phyloP scores from a whole-genome alignment of 2,113 vertebrate genomes.

The Puntigrus tetrazona region DNA sequence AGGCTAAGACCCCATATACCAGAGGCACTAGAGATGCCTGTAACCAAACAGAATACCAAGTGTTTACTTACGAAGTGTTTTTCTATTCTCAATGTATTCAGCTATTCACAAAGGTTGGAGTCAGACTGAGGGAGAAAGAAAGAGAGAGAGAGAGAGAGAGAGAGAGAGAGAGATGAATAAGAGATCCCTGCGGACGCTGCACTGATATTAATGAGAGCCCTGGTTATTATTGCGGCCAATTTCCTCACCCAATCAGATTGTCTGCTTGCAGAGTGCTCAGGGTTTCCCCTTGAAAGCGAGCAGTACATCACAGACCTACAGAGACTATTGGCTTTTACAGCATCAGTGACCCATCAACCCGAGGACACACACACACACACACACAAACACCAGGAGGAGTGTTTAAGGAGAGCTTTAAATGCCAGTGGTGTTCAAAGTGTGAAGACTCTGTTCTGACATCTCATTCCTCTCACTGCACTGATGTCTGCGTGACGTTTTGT shows the following conservation, averaged over 20 bases:
- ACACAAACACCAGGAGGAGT: neutral
- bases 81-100: constrained; percentile 26
- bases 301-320: constrained; percentile 31
- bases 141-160: neutral
- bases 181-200: constrained; percentile 32
- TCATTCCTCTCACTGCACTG: neutral
- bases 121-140: constrained; percentile 7
- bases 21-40: neutral
- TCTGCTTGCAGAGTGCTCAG: constrained; percentile 28
- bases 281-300: constrained; percentile 39
- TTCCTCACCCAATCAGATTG: constrained; percentile 51
- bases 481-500: neutral
- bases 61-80: constrained; percentile 24
- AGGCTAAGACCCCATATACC: neutral
- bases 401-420: neutral
- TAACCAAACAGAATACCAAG: constrained; percentile 27
- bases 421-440: neutral
- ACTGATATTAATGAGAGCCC: constrained; percentile 47
- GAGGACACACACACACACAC: constrained; percentile 11
- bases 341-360: constrained; percentile 19
- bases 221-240: constrained; percentile 49
- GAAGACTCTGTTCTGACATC: neutral
- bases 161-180: constrained; percentile 26
- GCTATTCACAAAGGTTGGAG: constrained; percentile 6
- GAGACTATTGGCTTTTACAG: constrained; percentile 21